Base-by-base conservation (phyloP, 2,888 invertebrate genomes). In the Dolomedes plantarius region DNA sequence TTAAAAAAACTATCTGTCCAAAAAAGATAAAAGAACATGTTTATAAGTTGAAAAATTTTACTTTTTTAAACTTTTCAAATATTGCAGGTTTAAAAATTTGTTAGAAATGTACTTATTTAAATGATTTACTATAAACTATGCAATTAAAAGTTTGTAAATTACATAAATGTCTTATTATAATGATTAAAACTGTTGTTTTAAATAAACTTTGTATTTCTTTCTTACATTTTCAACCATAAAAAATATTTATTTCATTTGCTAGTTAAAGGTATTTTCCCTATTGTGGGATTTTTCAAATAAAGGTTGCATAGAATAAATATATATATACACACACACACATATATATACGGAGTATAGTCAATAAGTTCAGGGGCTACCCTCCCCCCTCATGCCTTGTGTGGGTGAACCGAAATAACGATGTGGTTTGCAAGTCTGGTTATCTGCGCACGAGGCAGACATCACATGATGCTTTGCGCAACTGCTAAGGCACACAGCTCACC, bases 21-120 rank as follows among this genome's bases (percentile, higher is more conserved):
- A 65, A 76, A 56, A 41, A 56, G 56, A 56, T 16, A 56, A 23
- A 56, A 67, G 29, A 36, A 23, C 11, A 46, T 77, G 72, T 77
- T 71, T 65, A 77, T 56, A 67, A 68, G 50, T 83, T 27, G 27
- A 64, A 39, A 73, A 50, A 81, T 36, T 75, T 82, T 82, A 72
- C 39, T 83, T 83, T 77, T 77, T 73, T 72, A 68, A 76, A 29
- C 28, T 29, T 67, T 19, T 67, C 32, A 19, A 3, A 67, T 32
- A 19, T 32, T 32, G 32, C n/a, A 67, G 67, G 13, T 31, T 2
- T 67, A 67, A 32, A 67, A n/a, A n/a, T 1, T 32, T 56, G 23
- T 23, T 56, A 56, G 56, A 23, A 56, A 23, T 56, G 19, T 56
- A 6, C 11, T 56, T 6, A 56, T 56, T 23, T 23, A 46, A 46